Conservation (phyloP, 2,113 vertebrate species). For the Scolopax mira region DNA sequence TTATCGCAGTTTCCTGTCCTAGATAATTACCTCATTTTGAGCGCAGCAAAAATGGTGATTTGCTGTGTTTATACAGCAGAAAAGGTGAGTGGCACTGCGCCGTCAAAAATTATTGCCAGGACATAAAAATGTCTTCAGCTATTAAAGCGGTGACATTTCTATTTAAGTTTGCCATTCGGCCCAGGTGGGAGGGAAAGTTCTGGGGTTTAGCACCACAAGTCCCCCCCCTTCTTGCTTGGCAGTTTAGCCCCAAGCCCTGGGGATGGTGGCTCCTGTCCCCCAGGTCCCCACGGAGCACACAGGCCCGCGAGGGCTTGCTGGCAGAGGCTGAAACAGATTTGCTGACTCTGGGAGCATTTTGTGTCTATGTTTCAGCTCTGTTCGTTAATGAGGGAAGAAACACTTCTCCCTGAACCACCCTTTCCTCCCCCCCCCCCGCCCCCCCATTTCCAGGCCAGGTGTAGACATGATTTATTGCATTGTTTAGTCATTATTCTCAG, state of each 20-base stretch:
- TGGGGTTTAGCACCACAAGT: neutral
- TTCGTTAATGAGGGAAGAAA: slow-evolving; percentile 31
- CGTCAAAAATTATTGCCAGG: neutral
- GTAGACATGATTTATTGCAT: slow-evolving; percentile 67
- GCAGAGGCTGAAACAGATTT: neutral
- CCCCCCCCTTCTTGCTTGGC: accelerated
- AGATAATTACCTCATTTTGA: neutral
- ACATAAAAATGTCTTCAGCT: neutral
- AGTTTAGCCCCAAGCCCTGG: neutral
- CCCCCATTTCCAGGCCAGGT: slow-evolving; percentile 49
- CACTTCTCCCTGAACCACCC: neutral
- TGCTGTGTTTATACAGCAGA: neutral
- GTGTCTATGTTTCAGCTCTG: neutral
- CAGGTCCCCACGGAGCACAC: accelerated
- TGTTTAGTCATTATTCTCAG: slow-evolving; percentile 68
- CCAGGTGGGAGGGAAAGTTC: neutral
- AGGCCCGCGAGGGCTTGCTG: neutral
- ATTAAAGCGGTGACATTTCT: neutral
- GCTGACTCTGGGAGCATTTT: slow-evolving; percentile 39
- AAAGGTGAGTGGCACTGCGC: accelerated
- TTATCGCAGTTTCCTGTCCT: neutral
- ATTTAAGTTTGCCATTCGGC: neutral
- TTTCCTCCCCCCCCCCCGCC: neutral
- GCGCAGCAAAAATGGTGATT: neutral
- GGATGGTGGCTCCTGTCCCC: neutral